Evolutionary conservation across 2,797 vertebrate genomes (phyloP).

Genomic region (Argya squamiceps): DNA sequence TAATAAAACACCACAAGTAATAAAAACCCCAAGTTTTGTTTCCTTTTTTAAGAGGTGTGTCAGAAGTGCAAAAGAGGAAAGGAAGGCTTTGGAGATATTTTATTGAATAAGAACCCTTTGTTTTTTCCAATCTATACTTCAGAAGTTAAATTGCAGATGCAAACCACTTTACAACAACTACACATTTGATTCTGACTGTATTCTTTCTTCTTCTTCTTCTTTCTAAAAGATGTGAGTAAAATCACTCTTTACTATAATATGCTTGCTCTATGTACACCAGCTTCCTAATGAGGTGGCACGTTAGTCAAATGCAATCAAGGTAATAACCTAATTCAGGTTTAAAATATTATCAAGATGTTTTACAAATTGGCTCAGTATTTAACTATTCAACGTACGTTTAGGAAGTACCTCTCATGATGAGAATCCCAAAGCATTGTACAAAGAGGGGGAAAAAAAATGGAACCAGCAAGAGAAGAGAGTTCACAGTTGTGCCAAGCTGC

Average conservation of each 20-base stretch:
- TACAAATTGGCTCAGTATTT: conserved; percentile 23
- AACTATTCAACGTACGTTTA: background rate
- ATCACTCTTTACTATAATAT: background rate
- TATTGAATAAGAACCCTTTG: background rate
- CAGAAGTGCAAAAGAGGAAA: background rate
- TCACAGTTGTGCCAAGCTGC: background rate
- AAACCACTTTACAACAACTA: background rate
- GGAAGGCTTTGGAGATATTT: background rate
- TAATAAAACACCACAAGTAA: background rate
- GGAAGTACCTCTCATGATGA: background rate
- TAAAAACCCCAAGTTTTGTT: background rate
- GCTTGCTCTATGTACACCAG: background rate
- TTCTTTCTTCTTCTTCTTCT: background rate
- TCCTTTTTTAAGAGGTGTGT: background rate
- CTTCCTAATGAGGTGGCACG: conserved; percentile 39
- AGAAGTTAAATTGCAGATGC: background rate
- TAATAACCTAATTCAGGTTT: conserved; percentile 36
- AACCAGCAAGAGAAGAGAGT: background rate
- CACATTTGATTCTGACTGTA: background rate
- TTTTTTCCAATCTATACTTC: background rate
- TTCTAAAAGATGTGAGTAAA: background rate
- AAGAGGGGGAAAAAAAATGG: accelerated
- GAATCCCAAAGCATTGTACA: background rate
- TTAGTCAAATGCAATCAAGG: conserved; percentile 54
- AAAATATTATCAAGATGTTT: conserved; percentile 24